These are phyloP conservation scores for Oithona nana DNA, from an alignment of 2,888 invertebrate genomes.

Conservation along the genomic window DNA sequence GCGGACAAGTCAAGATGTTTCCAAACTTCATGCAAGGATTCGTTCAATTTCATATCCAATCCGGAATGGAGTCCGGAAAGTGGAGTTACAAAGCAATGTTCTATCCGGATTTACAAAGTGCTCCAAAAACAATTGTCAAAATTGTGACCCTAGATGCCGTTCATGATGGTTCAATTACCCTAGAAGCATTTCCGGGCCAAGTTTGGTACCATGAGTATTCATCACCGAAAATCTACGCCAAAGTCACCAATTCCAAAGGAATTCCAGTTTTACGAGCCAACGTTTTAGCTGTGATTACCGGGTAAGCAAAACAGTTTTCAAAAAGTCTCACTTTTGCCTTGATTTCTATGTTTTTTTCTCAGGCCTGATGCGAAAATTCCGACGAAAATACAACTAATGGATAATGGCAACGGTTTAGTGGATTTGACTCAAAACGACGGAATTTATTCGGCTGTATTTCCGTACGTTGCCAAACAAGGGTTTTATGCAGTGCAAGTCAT, in stretches of 20 bases:
- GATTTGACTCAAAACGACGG: background rate
- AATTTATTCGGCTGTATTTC: background rate
- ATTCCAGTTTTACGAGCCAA: background rate
- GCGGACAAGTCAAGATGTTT: background rate
- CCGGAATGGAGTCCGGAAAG: background rate
- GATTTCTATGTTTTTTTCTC: background rate
- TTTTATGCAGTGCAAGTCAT: background rate
- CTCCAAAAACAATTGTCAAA: too few species aligned
- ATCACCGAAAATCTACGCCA: background rate
- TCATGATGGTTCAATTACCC: too few species aligned
- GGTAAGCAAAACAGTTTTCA: background rate
- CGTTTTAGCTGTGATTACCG: background rate
- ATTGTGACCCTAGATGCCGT: too few species aligned
- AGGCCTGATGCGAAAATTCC: background rate
- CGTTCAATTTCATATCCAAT: background rate
- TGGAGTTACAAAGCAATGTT: too few species aligned
- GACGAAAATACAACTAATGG: background rate
- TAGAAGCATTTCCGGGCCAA: too few species aligned
- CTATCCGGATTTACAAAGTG: too few species aligned
- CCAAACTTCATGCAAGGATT: background rate
- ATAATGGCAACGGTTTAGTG: background rate
- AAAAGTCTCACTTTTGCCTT: background rate
- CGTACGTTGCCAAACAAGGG: background rate
- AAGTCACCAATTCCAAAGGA: background rate
- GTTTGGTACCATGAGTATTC: too few species aligned